These are phyloP conservation scores for Zoanthus gigantus DNA, from an alignment of 92 coral and sea anemone genomes.

Conservation along the genomic window DNA sequence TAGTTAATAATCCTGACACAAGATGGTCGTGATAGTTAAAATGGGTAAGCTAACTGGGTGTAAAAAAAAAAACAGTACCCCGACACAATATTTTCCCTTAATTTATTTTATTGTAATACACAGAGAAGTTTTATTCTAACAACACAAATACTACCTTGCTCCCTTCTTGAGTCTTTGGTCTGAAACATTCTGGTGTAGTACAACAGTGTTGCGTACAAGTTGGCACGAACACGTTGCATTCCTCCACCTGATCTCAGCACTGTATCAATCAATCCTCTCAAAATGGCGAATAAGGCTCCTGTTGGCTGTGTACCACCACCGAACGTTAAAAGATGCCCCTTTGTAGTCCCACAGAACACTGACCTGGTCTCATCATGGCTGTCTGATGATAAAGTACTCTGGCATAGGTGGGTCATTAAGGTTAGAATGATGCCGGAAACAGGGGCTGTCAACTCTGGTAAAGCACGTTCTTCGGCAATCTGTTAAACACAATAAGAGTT, in stretches of 20 bases:
- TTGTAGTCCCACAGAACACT: slow-evolving; percentile 42
- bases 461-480: slow-evolving; percentile 90
- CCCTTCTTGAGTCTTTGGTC: slow-evolving; percentile 69
- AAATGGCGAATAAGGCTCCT: slow-evolving; percentile 86
- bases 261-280: slow-evolving; percentile 88
- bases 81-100: not conserved
- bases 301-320: slow-evolving; percentile 77
- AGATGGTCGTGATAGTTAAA: not conserved
- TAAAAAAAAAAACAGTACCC: not conserved
- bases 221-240: slow-evolving; percentile 93
- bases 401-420: slow-evolving; percentile 91
- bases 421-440: slow-evolving; percentile 93
- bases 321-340: slow-evolving; percentile 52
- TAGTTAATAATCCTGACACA: not conserved
- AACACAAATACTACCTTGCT: slow-evolving; percentile 47
- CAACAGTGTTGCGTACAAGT: slow-evolving; percentile 93
- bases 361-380: slow-evolving; percentile 52
- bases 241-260: slow-evolving; percentile 94
- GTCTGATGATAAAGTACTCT: slow-evolving; percentile 79
- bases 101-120: too few species aligned
- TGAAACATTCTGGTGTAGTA: slow-evolving; percentile 93
- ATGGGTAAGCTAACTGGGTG: not conserved
- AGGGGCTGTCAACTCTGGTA: slow-evolving; percentile 89
- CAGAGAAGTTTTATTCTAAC: not conserved
- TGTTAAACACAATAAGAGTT: slow-evolving; percentile 14